Evolutionary conservation across 2,888 invertebrate species (phyloP).

Genomic region (Dusona sp.): DNA sequence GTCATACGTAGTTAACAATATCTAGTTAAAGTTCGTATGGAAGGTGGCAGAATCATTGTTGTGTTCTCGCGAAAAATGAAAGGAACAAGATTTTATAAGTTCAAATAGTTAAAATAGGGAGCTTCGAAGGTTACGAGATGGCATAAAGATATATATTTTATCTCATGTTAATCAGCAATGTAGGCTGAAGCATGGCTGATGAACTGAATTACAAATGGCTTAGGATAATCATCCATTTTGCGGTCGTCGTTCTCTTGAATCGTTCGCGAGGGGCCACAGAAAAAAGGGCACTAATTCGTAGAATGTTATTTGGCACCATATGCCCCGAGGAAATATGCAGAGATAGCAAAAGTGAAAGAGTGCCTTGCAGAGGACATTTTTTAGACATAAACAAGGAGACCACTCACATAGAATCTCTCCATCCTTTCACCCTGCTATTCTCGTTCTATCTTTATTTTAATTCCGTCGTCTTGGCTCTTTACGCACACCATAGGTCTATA

Average conservation of each 20-base stretch:
- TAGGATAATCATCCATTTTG: slow-evolving; percentile 65
- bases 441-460: slow-evolving; percentile 57
- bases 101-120: background rate
- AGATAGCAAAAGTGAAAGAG: slow-evolving; percentile 44
- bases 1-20: background rate
- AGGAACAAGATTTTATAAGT: background rate
- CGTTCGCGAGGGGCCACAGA: too few relatives aligned
- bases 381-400: slow-evolving; percentile 53
- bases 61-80: background rate
- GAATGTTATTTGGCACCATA: slow-evolving; percentile 77
- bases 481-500: slow-evolving; percentile 70
- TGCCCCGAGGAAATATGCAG: slow-evolving; percentile 51
- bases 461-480: slow-evolving; percentile 57
- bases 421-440: too few relatives aligned
- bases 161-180: slow-evolving; percentile 47
- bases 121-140: background rate
- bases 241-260: slow-evolving; percentile 25
- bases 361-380: slow-evolving; percentile 40
- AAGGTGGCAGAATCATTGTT: background rate
- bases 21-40: background rate
- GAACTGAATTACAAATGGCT: slow-evolving; percentile 64
- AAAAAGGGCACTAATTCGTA: slow-evolving; percentile 68
- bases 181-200: background rate
- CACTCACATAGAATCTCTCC: background rate
- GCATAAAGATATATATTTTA: background rate